Percentiles rank a stretch among this genome's conserved stretches.
Conservation (phyloP, 2,113 vertebrate species). For the Phainopepla nitens region DNA sequence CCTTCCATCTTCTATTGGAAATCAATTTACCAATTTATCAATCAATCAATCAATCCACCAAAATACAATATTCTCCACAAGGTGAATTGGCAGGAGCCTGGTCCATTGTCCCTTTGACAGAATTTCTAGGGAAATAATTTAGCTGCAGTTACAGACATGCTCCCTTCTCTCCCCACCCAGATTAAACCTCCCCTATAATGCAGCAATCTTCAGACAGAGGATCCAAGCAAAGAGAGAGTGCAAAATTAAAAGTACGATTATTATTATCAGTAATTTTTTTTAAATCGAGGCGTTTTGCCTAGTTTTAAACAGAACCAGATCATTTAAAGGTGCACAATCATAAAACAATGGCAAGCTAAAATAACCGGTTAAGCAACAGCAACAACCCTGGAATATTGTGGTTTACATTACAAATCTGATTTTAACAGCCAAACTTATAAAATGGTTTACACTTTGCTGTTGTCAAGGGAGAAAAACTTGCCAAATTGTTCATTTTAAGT, state of each 20-base stretch:
- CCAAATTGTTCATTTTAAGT: constrained; percentile 84
- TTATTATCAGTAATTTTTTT: neutral
- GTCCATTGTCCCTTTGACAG: neutral
- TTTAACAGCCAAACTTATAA: constrained; percentile 82
- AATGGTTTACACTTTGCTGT: constrained; percentile 76
- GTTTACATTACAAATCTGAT: constrained; percentile 77
- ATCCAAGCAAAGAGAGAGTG: neutral
- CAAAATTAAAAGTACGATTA: neutral
- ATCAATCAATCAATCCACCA: neutral
- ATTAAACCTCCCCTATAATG: neutral
- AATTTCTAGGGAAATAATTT: neutral
- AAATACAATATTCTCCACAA: neutral
- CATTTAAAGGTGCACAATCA: constrained; percentile 39
- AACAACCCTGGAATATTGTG: constrained; percentile 65
- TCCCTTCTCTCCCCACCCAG: neutral
- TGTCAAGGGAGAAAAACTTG: constrained; percentile 81
- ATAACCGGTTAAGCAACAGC: constrained; percentile 52
- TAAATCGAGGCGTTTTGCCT: neutral
- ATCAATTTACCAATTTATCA: neutral
- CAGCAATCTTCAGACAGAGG: neutral
- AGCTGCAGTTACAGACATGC: neutral
- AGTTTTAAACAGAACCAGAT: constrained; percentile 35
- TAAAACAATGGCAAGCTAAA: constrained; percentile 37
- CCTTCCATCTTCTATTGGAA: neutral
- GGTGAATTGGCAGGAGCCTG: neutral